Evolutionary conservation across 2,113 vertebrate genomes (phyloP), one percentile per base, ranked within the genome.

Genomic region (Corynorhinus townsendii): DNA sequence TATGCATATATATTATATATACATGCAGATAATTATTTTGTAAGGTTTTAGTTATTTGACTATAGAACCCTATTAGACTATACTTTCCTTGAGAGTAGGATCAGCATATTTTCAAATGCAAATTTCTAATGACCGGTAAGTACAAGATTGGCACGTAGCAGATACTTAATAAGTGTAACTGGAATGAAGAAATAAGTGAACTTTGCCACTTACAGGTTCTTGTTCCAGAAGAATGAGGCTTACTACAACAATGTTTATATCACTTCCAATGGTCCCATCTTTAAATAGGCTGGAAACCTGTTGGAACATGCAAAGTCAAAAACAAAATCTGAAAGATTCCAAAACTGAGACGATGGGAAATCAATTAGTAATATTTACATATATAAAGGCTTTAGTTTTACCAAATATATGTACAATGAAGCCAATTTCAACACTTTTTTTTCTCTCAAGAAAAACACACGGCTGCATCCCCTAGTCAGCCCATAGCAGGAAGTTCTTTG

Each of bases 261-360:
- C 99, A 5, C 98, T 99, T 96, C 99, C 99, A 94, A 99, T 99
- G 71, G 99, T 99, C 91, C 99, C 99, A 94, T 99, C 99, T 98
- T 99, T 99, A 97, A 99, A 99, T 11, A 99, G 98, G 96, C 99
- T 99, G 90, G 99, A 99, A 72, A 99, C 99, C 99, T 99, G 96
- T 68, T 79, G 0, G 3, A 95, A 97, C 38, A 96, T 96, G 71
- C 38, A 4, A 54, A 94, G 81, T 40, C 5, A 79, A 59, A 96
- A 7, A 95, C 4, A 84, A 40, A 86, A 56, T 59, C 12, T 82
- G 38, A 49, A 59, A 35, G 54, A 30, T 86, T 69, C 35, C 79
- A 90, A 30, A 81, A 59, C 4, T 26, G 4, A 28, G 22, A 16
- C 6, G 35, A 28, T 73, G 7, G 17, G 15, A 49, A 89, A 84